Base-by-base conservation (phyloP, 2,797 vertebrate genomes). In the Alauda arvensis region DNA sequence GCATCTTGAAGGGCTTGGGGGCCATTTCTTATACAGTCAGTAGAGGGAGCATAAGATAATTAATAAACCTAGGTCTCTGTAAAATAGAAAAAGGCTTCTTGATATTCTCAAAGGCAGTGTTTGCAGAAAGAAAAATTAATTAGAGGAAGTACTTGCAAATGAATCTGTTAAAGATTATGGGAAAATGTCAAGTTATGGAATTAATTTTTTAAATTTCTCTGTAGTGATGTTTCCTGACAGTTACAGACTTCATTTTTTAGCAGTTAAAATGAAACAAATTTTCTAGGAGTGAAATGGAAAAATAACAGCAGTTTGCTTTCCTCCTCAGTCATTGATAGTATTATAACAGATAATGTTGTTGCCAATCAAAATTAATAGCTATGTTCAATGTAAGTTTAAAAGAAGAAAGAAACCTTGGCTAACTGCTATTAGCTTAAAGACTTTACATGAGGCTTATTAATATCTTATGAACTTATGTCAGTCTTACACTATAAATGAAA, bases 1-100 rank as follows among this genome's bases (percentile, higher is more conserved):
- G 16, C 15, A 31, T 83, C 25, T 39, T 80, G 13, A 43, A 63
- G 21, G 8, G 18, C 39, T 88, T 74, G 21, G 34, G 28, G n/a
- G 12, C 52, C 13, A 20, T 87, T 85, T 86, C 71, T 79, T 42
- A 14, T 0, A 20, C 43, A 57, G 91, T 71, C 89, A 86, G 68
- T 84, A 91, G 87, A 84, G 92, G 89, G 89, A 94, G 87, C 69
- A 31, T 74, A 48, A 71, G 68, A 69, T 67, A 81, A 42, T 53
- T 82, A 79, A 77, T 76, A 76, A 81, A 2, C 3, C 18, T 9
- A 28, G 42, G 8, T 11, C 5, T 74, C 28, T 79, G 8, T 21
- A 17, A 85, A 74, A 25, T 6, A 67, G 39, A 8, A 76, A 21
- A 49, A n/a, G 12, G 3, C 10, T 26, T 84, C 31, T 21, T 72